Percentiles rank a stretch among this genome's conserved stretches.
phyloP scores from a whole-genome alignment of 1,140 invertebrate genomes.

The Schmidtea mediterranea region DNA sequence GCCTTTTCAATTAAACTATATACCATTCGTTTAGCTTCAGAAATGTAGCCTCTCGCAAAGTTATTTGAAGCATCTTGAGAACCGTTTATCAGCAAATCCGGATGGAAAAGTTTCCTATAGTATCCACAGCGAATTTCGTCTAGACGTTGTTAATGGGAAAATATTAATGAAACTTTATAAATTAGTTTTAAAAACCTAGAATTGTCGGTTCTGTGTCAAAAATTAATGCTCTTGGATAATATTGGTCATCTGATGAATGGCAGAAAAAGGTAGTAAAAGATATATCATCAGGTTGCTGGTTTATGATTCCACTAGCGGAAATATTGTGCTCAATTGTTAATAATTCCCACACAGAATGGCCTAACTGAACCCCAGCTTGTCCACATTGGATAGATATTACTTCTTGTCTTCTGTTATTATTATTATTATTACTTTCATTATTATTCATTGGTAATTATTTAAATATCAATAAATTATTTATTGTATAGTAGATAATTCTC shows the following conservation, averaged over 20 bases:
- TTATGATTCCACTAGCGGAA: neutral
- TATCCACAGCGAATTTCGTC: too few species aligned
- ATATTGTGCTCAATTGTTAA: neutral
- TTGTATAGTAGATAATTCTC: too few species aligned
- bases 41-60: neutral
- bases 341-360: neutral
- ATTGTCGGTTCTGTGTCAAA: constrained; percentile 21
- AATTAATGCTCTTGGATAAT: constrained; percentile 23
- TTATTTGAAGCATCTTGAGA: too few species aligned
- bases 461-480: too few species aligned
- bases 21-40: neutral
- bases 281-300: constrained; percentile 31
- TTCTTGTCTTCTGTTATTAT: neutral
- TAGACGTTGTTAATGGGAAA: too few species aligned
- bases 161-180: neutral
- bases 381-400: neutral
- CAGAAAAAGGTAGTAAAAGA: constrained; percentile 61
- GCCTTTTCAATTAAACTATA: constrained; percentile 23
- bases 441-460: too few species aligned
- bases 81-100: too few species aligned
- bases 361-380: neutral
- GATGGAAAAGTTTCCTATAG: too few species aligned
- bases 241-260: constrained; percentile 42
- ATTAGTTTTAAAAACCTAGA: constrained; percentile 9
- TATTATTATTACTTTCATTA: too few species aligned